Evolutionary conservation across 1,140 invertebrate species (phyloP).

Genomic region (Pachyrhynchus sulphureomaculatus): DNA sequence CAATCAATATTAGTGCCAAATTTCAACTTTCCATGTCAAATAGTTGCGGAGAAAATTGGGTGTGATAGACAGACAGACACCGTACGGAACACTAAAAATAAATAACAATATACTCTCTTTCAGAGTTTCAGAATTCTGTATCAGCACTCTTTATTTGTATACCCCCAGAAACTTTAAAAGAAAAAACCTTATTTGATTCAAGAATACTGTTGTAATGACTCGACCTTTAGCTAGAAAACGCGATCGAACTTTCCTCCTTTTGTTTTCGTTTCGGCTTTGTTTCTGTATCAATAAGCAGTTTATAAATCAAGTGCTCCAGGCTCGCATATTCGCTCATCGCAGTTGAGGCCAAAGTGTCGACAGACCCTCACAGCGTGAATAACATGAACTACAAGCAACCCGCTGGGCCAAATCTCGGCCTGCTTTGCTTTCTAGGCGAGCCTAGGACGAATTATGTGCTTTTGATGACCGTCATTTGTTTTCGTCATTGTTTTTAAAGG

Average conservation of each 20-base stretch:
- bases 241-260: not conserved
- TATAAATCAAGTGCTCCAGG: conserved; percentile 25
- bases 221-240: not conserved
- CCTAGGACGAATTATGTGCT: conserved; percentile 26
- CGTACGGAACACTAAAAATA: too few relatives aligned
- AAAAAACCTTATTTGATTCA: too few relatives aligned
- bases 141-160: too few relatives aligned
- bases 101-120: too few relatives aligned
- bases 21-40: too few relatives aligned
- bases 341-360: conserved; percentile 35
- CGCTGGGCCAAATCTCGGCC: conserved; percentile 16
- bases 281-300: conserved; percentile 25
- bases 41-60: too few relatives aligned
- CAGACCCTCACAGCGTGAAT: conserved; percentile 33
- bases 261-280: conserved; percentile 14
- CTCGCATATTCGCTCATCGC: conserved; percentile 14
- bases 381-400: conserved; percentile 34
- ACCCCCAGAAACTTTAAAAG: too few relatives aligned
- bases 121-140: too few relatives aligned
- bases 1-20: too few relatives aligned
- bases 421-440: conserved; percentile 21
- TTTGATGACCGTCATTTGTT: conserved; percentile 32
- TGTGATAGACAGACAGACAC: too few relatives aligned
- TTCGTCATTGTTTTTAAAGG: conserved; percentile 26
- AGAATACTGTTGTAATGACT: too few relatives aligned